Conservation (phyloP, 2,113 vertebrate species). For the Zosterops lateralis region DNA sequence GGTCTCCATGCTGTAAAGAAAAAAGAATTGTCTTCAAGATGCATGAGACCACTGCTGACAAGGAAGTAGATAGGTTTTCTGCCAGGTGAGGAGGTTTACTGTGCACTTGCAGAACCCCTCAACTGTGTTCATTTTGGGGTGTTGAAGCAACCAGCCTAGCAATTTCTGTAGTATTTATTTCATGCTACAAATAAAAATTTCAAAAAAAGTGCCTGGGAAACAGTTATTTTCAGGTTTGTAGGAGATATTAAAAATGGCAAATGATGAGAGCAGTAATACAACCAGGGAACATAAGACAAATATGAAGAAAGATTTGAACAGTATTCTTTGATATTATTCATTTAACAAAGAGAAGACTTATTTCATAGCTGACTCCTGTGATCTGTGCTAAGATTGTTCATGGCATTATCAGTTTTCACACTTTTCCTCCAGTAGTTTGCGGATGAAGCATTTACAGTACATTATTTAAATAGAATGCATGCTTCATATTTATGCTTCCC, state of each 20-base stretch:
- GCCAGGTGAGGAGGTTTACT: neutral
- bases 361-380: neutral
- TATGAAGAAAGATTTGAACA: neutral
- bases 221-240: neutral
- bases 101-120: neutral
- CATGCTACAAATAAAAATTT: neutral
- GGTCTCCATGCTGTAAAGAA: neutral
- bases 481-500: conserved; percentile 6
- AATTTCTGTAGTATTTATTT: neutral
- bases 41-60: neutral
- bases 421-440: neutral
- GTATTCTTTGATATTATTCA: neutral
- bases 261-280: neutral
- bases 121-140: neutral
- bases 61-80: neutral
- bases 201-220: neutral
- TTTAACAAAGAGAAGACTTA: neutral
- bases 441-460: neutral
- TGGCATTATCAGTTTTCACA: neutral
- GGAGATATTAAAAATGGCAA: neutral
- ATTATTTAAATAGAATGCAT: neutral
- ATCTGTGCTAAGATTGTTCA: neutral
- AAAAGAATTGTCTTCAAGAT: neutral
- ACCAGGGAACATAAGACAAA: neutral
- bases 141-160: neutral